Conservation (phyloP, 2,888 invertebrate species). For the Mimumesa dahlbomi region DNA sequence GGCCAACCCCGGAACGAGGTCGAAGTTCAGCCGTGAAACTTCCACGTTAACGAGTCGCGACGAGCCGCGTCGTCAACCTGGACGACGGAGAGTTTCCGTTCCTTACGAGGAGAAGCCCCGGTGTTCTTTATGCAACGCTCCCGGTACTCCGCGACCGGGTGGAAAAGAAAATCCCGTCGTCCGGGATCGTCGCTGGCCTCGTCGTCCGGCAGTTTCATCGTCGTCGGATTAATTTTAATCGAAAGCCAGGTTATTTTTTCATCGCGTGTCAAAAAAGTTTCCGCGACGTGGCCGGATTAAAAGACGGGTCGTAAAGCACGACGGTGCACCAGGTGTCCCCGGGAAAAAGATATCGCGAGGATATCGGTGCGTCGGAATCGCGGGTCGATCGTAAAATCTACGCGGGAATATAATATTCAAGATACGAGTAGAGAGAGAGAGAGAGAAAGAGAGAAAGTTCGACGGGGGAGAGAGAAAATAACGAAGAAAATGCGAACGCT, state of each 20-base stretch:
- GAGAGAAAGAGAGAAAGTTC: neutral
- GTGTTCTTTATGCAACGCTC: conserved; percentile 8
- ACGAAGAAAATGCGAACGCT: no score
- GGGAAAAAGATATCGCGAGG: no score
- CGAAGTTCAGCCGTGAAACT: conserved; percentile 28
- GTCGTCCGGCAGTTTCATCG: no score
- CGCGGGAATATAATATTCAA: no score
- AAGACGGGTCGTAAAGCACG: conserved; percentile 20
- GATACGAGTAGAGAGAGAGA: neutral
- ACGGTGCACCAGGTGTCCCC: neutral
- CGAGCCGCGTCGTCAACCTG: neutral
- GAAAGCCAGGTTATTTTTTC: conserved; percentile 12
- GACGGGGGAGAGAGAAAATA: neutral
- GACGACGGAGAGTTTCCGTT: conserved; percentile 19
- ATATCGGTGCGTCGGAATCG: no score
- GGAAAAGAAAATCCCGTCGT: no score
- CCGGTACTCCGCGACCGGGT: conserved; percentile 6
- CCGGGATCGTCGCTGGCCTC: no score
- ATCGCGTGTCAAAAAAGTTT: conserved; percentile 8
- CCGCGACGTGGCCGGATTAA: conserved; percentile 21
- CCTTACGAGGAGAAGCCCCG: conserved; percentile 14
- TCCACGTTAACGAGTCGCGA: conserved; percentile 36
- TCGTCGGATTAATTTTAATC: conserved; percentile 35
- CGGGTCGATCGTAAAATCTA: no score
- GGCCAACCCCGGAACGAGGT: conserved; percentile 7